phyloP scores from a whole-genome alignment of 2,113 vertebrate species.

The Periophthalmus modestus region DNA sequence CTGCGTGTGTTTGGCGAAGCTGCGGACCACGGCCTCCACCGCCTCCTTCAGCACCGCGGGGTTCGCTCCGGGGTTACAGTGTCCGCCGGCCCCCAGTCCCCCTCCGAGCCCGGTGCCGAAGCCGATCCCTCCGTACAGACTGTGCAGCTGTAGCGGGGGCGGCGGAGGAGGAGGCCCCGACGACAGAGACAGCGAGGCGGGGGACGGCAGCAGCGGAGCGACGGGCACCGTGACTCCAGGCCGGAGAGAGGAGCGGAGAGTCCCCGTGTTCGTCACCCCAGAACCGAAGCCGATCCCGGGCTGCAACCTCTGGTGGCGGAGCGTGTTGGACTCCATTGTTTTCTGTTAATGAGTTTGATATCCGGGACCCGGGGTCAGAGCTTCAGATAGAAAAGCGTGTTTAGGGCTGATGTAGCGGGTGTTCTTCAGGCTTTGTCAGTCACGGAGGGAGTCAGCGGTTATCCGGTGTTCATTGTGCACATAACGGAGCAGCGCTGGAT shows the following conservation, averaged over 20 bases:
- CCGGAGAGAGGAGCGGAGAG: constrained; percentile 76
- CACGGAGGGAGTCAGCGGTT: constrained; percentile 25
- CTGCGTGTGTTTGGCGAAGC: constrained; percentile 97
- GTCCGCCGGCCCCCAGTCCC: constrained; percentile 69
- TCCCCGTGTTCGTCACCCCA: constrained; percentile 64
- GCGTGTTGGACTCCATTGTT: constrained; percentile 87
- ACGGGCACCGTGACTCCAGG: constrained; percentile 77
- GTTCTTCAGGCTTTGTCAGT: constrained; percentile 23
- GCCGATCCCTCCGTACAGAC: constrained; percentile 71
- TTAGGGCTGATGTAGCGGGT: not conserved
- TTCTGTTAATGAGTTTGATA: constrained; percentile 53
- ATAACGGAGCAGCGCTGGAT: constrained; percentile 54
- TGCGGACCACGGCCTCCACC: constrained; percentile 94
- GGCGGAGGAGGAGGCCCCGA: constrained; percentile 81
- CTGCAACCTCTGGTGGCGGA: constrained; percentile 85
- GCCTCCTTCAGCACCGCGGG: constrained; percentile 91
- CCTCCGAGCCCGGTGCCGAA: constrained; percentile 41
- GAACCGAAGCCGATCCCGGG: constrained; percentile 82
- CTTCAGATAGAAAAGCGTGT: not conserved
- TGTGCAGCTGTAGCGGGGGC: constrained; percentile 81
- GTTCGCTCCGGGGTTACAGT: constrained; percentile 77
- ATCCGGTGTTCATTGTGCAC: constrained; percentile 44
- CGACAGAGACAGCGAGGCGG: constrained; percentile 65
- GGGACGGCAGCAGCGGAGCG: constrained; percentile 66
- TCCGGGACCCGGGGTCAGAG: constrained; percentile 11